These are phyloP conservation scores for Gryllus bimaculatus DNA, from an alignment of 1,140 invertebrate genomes.

Conservation along the genomic window DNA sequence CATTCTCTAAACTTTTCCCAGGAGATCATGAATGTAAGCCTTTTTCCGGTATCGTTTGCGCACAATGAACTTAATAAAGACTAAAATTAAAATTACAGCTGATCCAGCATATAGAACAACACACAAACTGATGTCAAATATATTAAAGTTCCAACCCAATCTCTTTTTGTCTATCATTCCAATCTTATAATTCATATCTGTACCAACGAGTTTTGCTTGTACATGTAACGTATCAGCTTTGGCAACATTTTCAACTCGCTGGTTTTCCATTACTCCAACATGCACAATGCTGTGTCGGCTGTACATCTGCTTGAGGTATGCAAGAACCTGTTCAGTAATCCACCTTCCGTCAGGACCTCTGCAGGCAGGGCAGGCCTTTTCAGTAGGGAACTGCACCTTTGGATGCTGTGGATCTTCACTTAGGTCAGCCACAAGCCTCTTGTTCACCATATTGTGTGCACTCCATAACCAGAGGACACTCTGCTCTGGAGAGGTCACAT, in stretches of 20 bases:
- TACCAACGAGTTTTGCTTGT: conserved; percentile 24
- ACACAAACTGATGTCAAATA: conserved; percentile 65
- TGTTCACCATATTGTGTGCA: conserved; percentile 90
- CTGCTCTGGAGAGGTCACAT: conserved; percentile 58
- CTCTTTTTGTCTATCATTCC: conserved; percentile 30
- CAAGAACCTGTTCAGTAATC: conserved; percentile 58
- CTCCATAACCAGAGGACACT: conserved; percentile 89
- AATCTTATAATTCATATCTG: conserved; percentile 26
- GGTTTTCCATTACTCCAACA: conserved; percentile 28
- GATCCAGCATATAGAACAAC: conserved; percentile 61
- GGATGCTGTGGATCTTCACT: conserved; percentile 86
- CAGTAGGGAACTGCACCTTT: conserved; percentile 83
- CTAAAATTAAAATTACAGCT: conserved; percentile 55
- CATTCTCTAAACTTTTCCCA: conserved; percentile 46
- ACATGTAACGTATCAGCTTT: neutral
- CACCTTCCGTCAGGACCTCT: conserved; percentile 45
- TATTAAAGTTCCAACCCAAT: conserved; percentile 44
- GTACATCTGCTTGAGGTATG: conserved; percentile 69
- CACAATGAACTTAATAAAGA: conserved; percentile 66
- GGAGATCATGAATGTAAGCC: conserved; percentile 49
- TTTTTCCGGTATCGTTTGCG: conserved; percentile 59
- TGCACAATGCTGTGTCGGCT: conserved; percentile 44
- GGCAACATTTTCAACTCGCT: conserved; percentile 25
- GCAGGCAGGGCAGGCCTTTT: conserved; percentile 59
- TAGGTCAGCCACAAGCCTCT: conserved; percentile 68